Evolutionary conservation across 2,888 invertebrate genomes (phyloP).

Genomic region (Euplexia lucipara): DNA sequence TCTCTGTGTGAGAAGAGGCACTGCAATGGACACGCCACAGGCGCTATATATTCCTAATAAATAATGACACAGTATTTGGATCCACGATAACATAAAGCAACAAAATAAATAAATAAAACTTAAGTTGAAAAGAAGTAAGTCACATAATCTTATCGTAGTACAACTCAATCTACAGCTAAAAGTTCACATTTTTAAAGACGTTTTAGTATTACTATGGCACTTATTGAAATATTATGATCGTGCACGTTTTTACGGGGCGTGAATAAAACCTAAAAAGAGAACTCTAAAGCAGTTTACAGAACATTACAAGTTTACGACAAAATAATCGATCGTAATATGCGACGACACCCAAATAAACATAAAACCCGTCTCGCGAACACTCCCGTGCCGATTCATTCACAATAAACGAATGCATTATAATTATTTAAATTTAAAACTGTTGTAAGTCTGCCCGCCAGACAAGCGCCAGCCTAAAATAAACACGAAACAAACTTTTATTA

Average conservation of each 20-base stretch:
- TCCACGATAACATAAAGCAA: background rate
- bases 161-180: slow-evolving; percentile 7
- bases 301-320: slow-evolving; percentile 61
- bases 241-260: slow-evolving; percentile 38
- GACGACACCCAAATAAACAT: slow-evolving; percentile 62
- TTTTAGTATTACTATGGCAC: slow-evolving; percentile 19
- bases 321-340: slow-evolving; percentile 63
- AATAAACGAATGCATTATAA: slow-evolving; percentile 70
- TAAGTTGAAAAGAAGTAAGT: slow-evolving; percentile 4
- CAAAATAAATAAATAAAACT: background rate
- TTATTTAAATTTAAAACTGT: slow-evolving; percentile 78
- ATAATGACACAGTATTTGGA: background rate
- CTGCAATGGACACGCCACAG: too few relatives aligned
- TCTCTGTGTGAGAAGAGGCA: too few relatives aligned
- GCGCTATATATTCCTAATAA: too few relatives aligned
- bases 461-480: slow-evolving; percentile 79
- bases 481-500: slow-evolving; percentile 83
- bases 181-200: slow-evolving; percentile 4
- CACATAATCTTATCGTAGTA: slow-evolving; percentile 7
- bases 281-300: slow-evolving; percentile 49
- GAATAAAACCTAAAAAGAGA: slow-evolving; percentile 53
- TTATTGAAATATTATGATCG: slow-evolving; percentile 53
- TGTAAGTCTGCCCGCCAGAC: slow-evolving; percentile 71
- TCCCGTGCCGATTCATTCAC: slow-evolving; percentile 62
- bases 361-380: slow-evolving; percentile 51